A percentile compares a stretch with the other conserved stretches of the same genome.
Evolutionary conservation across 2,888 invertebrate species (phyloP).

Genomic region (Caenorhabditis macrosperma): DNA sequence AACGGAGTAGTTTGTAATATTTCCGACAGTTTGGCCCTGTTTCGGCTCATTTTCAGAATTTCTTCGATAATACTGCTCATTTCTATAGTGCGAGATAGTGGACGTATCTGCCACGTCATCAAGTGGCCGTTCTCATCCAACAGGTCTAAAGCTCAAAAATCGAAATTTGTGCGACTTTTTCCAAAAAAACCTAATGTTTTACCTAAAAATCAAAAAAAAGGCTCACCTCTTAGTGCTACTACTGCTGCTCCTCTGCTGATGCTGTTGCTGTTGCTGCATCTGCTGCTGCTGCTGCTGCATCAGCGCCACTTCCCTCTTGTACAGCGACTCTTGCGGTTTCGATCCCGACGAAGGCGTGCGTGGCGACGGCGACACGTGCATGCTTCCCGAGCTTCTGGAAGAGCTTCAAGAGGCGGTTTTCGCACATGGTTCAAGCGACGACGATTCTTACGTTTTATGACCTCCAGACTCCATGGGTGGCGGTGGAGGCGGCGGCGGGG

Average conservation of each 20-base stretch:
- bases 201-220: too few relatives aligned
- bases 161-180: too few relatives aligned
- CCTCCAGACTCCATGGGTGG: neutral
- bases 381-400: neutral
- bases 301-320: neutral
- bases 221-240: neutral
- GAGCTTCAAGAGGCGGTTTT: neutral
- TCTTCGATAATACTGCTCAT: too few relatives aligned
- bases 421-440: too few relatives aligned
- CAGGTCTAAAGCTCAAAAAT: too few relatives aligned
- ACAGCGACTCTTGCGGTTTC: neutral
- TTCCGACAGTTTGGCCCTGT: too few relatives aligned
- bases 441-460: conserved; percentile 12
- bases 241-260: neutral
- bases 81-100: too few relatives aligned
- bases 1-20: too few relatives aligned
- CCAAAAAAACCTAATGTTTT: too few relatives aligned
- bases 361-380: neutral
- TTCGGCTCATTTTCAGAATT: too few relatives aligned
- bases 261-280: neutral
- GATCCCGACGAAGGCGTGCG: neutral
- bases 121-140: too few relatives aligned
- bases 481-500: conserved; percentile 4
- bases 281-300: neutral
- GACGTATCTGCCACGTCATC: too few relatives aligned